Conservation (phyloP, 2,113 vertebrate genomes). For the Tachycineta bicolor region DNA sequence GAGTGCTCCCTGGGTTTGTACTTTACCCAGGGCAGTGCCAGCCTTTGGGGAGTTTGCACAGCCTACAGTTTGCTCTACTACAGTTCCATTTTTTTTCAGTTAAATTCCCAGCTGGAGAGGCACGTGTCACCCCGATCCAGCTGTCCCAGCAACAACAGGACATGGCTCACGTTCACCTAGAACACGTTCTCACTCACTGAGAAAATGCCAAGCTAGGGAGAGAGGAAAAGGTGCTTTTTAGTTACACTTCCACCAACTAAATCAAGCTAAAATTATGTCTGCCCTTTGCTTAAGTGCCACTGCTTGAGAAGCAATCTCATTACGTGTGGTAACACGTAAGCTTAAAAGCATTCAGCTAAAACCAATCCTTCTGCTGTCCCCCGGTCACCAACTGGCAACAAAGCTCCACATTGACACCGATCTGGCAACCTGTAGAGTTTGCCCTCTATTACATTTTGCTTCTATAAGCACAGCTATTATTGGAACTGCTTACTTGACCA, state of each 20-base stretch:
- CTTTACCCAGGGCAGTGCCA: neutral
- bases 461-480: conserved; percentile 34
- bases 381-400: conserved; percentile 33
- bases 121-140: neutral
- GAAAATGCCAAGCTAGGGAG: neutral
- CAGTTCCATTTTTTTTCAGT: neutral
- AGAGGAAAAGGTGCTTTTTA: neutral
- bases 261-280: neutral
- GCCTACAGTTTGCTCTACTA: neutral
- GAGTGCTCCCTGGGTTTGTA: neutral
- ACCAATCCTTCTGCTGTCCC: conserved; percentile 39
- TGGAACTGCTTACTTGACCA: conserved; percentile 45
- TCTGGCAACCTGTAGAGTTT: conserved; percentile 46
- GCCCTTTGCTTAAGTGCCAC: neutral
- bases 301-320: conserved; percentile 20
- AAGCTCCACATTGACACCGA: neutral
- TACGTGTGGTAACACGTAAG: neutral
- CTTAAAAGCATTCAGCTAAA: conserved; percentile 32
- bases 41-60: neutral
- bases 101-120: neutral
- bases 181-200: neutral
- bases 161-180: neutral
- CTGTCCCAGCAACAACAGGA: neutral
- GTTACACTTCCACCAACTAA: neutral
- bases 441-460: conserved; percentile 31